Evolutionary conservation across 2,113 vertebrate genomes (phyloP), one percentile per base, ranked within the genome.

Genomic region (Sorex fumeus): DNA sequence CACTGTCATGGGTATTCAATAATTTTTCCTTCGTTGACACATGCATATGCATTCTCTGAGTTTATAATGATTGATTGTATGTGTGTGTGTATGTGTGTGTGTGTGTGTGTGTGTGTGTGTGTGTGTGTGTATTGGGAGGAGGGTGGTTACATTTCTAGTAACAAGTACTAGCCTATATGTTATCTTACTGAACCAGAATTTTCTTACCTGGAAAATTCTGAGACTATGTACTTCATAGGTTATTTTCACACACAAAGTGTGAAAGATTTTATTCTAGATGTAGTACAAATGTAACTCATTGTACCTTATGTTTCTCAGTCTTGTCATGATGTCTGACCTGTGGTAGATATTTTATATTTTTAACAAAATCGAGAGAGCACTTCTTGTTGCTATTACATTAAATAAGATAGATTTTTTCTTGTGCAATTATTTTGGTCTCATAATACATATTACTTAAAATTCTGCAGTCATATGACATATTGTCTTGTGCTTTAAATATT

Each of bases 331-430:
- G 6, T 19, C 40, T 83, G 34, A 3, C 5, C 28, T 84, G 43
- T 11, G 72, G 21, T 30, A 25, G 19, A 34, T 50, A 47, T 47
- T 82, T 23, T 77, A 70, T 19, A 32, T 94, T 88, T 83, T 85
- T 72, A 71, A 60, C 64, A 66, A 28, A 88, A 34, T 43, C 50
- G 66, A 78, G 4, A 67, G 27, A 78, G 67, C 36, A 71, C 0
- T 28, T 70, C 34, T 60, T 93, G 21, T 13, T n/a, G 19, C 2
- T 7, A 60, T 60, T 60, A 8, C 19, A 19, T 60, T 19, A 69
- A 75, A 18, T 50, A 82, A 50, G 71, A 77, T 2, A 86, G 1
- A 75, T 75, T 92, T 84, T 92, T 84, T 50, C 6, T 81, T 90
- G 64, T 60, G 4, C 75, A 43, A 71, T 25, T 0, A 57, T 47